Conservation (phyloP, 2,113 vertebrate species). For the Etheostoma spectabile region DNA sequence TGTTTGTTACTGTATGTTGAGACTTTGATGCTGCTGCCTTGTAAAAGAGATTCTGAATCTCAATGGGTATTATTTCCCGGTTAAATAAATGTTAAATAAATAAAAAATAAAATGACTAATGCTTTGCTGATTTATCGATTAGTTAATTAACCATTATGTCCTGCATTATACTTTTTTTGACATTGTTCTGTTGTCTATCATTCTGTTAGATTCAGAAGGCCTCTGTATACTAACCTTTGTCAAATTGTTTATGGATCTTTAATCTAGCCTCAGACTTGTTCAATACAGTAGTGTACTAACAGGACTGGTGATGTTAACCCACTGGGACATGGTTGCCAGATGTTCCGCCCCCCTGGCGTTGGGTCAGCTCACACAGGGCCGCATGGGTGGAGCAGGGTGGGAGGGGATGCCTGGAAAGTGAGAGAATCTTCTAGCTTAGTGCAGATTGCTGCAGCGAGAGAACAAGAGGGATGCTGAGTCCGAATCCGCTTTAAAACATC, state of each 20-base stretch:
- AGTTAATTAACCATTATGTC: neutral
- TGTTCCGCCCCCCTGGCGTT: slow-evolving; percentile 83
- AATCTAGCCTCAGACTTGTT: slow-evolving; percentile 88
- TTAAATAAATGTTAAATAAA: too few species aligned
- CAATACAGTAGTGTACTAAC: slow-evolving; percentile 90
- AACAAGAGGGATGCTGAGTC: slow-evolving; percentile 57
- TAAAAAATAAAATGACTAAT: too few species aligned
- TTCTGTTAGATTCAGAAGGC: neutral
- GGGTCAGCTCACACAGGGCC: slow-evolving; percentile 76
- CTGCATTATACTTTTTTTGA: neutral
- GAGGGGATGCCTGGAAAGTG: slow-evolving; percentile 73
- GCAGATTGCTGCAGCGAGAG: slow-evolving; percentile 58
- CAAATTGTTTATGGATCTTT: slow-evolving; percentile 86
- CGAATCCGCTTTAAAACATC: slow-evolving; percentile 44
- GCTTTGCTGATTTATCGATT: neutral
- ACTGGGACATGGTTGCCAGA: slow-evolving; percentile 82
- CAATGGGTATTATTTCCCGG: too few species aligned
- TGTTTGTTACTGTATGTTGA: too few species aligned
- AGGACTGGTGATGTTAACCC: slow-evolving; percentile 90
- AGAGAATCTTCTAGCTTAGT: slow-evolving; percentile 83
- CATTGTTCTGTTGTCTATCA: too few species aligned
- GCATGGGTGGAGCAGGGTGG: slow-evolving; percentile 73
- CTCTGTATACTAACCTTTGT: slow-evolving; percentile 58
- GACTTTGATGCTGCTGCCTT: too few species aligned
- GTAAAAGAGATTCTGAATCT: too few species aligned